phyloP scores from a whole-genome alignment of 2,113 vertebrate genomes.

The Anser cygnoides region DNA sequence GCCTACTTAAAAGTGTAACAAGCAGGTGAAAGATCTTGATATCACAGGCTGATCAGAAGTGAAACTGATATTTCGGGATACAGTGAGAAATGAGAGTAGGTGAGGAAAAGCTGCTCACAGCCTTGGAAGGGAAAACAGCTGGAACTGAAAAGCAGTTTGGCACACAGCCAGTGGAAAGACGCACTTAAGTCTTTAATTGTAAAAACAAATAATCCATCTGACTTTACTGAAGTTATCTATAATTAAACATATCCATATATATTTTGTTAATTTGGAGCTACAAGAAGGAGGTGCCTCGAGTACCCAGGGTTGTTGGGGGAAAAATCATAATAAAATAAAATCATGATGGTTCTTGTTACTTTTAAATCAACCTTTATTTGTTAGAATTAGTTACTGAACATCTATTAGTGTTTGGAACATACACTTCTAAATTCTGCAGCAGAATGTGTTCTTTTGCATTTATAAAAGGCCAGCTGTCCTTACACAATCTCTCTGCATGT shows the following conservation, averaged over 20 bases:
- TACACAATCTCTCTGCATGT: slow-evolving; percentile 5
- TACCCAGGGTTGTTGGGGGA: neutral
- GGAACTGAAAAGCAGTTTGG: neutral
- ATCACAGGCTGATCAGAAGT: neutral
- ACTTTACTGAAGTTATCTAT: neutral
- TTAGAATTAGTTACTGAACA: neutral
- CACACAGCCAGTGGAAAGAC: neutral
- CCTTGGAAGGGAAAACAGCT: neutral
- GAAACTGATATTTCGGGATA: neutral
- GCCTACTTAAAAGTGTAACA: neutral
- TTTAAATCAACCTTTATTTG: neutral
- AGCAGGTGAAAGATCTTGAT: neutral
- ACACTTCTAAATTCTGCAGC: slow-evolving; percentile 39
- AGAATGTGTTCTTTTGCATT: neutral
- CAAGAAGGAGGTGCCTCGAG: neutral
- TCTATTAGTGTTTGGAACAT: neutral
- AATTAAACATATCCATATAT: neutral
- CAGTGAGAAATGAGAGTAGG: neutral
- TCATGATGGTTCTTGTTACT: neutral
- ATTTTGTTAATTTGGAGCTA: neutral
- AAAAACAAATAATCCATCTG: neutral
- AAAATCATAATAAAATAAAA: neutral
- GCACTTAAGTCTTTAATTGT: neutral
- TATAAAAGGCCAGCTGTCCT: slow-evolving; percentile 35
- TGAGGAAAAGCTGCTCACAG: neutral